Evolutionary conservation across 1,140 invertebrate genomes (phyloP).

Genomic region (Macrobrachium rosenbergii): DNA sequence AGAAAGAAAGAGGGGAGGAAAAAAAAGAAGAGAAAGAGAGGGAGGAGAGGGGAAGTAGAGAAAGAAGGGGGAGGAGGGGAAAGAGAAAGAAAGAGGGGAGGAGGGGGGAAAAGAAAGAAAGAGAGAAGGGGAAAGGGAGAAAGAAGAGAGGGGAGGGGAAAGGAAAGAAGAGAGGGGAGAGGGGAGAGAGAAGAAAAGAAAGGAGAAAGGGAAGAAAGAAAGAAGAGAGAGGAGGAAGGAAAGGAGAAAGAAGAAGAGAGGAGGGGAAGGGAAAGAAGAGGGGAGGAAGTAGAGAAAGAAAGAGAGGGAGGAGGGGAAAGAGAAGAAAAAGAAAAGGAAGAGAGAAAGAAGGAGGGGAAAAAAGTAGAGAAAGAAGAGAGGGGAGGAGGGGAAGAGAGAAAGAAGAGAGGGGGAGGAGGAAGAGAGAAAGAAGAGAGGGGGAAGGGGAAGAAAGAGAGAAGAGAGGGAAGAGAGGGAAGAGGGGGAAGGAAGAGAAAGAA

Average conservation of each 20-base stretch:
- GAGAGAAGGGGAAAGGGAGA: background rate
- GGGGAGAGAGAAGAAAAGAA: slow-evolving; percentile 5
- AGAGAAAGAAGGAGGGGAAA: no score
- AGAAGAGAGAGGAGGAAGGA: background rate
- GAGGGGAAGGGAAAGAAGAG: slow-evolving; percentile 1
- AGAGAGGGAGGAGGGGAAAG: background rate
- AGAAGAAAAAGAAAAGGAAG: background rate
- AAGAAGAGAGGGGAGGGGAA: background rate
- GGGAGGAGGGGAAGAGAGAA: no score
- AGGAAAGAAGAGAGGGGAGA: background rate
- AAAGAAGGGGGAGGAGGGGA: background rate
- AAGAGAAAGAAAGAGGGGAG: background rate
- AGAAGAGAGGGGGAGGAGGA: no score
- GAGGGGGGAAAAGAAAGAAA: background rate
- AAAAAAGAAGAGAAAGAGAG: background rate
- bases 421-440: no score
- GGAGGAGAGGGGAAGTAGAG: background rate
- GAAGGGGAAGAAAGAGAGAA: background rate
- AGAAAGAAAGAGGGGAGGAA: background rate
- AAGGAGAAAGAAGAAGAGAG: background rate
- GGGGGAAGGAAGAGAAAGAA: background rate
- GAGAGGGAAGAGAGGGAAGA: slow-evolving; percentile 14
- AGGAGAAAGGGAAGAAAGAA: background rate
- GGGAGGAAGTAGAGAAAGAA: background rate
- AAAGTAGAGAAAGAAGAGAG: no score